A percentile compares a stretch with the other conserved stretches of the same genome.
Evolutionary conservation across 1,140 invertebrate genomes (phyloP).

Genomic region (Drosophila melanica): DNA sequence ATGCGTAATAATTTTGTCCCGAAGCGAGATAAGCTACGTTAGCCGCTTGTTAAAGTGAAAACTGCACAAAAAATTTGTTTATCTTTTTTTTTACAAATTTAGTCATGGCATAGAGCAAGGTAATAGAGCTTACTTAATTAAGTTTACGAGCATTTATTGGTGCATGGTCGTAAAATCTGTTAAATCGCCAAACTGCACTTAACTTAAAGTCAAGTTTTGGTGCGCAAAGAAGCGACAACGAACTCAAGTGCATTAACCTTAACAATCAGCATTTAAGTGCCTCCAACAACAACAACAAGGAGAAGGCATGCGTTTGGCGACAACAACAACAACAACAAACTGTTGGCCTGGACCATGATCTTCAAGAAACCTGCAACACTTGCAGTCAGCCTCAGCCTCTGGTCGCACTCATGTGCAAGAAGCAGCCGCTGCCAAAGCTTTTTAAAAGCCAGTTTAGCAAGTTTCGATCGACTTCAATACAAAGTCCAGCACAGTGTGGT

Average conservation of each 20-base stretch:
- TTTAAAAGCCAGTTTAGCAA: slow-evolving; percentile 71
- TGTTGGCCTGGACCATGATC: slow-evolving; percentile 70
- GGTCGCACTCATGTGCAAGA: slow-evolving; percentile 50
- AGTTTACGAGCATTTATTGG: slow-evolving; percentile 69
- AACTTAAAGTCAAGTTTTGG: slow-evolving; percentile 62
- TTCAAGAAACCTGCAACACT: slow-evolving; percentile 72
- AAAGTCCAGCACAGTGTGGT: slow-evolving; percentile 41
- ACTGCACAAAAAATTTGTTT: slow-evolving; percentile 35
- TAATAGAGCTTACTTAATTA: slow-evolving; percentile 51
- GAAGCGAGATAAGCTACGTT: slow-evolving; percentile 36
- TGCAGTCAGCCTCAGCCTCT: slow-evolving; percentile 47
- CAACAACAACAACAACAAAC: slow-evolving; percentile 56
- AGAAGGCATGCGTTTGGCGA: slow-evolving; percentile 60
- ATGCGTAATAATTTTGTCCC: slow-evolving; percentile 73
- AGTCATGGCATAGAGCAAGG: slow-evolving; percentile 35
- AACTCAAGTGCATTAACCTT: slow-evolving; percentile 81
- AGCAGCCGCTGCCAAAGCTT: slow-evolving; percentile 41
- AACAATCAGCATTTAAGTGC: slow-evolving; percentile 77
- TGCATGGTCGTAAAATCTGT: slow-evolving; percentile 51
- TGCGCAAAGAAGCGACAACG: slow-evolving; percentile 78
- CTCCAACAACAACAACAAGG: slow-evolving; percentile 44
- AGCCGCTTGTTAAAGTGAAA: slow-evolving; percentile 59
- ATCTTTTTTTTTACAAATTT: slow-evolving; percentile 27
- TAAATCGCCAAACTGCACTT: slow-evolving; percentile 47
- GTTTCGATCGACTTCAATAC: slow-evolving; percentile 55